Percentiles rank a stretch among this genome's conserved stretches.
phyloP scores from a whole-genome alignment of 2,113 vertebrate species.

The Microtus ochrogaster region DNA sequence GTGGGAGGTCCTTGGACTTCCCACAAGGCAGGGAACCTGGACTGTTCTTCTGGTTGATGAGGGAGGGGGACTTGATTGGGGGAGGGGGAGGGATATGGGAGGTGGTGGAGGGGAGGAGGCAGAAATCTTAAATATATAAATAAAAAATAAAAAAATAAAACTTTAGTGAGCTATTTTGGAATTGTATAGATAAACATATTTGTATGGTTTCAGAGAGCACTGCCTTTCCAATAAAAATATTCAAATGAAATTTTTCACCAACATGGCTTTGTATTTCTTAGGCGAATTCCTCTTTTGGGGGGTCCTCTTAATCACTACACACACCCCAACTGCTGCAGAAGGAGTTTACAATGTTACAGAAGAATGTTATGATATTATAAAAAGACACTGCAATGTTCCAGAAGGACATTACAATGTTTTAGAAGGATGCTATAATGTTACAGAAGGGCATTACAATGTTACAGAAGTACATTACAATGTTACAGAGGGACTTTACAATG shows the following conservation, averaged over 20 bases:
- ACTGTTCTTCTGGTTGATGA: no score
- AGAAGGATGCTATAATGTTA: background rate
- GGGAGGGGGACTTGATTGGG: no score
- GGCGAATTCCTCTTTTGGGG: background rate
- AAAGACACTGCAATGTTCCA: background rate
- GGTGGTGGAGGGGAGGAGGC: no score
- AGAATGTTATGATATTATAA: no score
- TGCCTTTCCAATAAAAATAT: constrained; percentile 11
- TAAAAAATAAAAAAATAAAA: no score
- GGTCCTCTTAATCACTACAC: background rate
- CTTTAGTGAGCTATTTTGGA: no score
- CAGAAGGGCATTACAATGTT: no score
- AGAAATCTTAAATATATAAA: no score
- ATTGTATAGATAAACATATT: no score
- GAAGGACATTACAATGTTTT: background rate
- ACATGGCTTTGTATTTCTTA: background rate
- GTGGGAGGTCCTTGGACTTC: no score
- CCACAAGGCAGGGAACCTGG: no score
- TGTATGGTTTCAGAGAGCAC: background rate
- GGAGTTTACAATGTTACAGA: background rate
- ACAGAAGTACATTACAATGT: background rate
- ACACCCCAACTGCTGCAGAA: background rate
- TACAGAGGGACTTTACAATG: fast-evolving
- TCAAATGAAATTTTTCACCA: constrained; percentile 7
- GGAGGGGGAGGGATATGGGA: no score